phyloP scores from a whole-genome alignment of 2,888 invertebrate species.

The Chromoteleia sp. region DNA sequence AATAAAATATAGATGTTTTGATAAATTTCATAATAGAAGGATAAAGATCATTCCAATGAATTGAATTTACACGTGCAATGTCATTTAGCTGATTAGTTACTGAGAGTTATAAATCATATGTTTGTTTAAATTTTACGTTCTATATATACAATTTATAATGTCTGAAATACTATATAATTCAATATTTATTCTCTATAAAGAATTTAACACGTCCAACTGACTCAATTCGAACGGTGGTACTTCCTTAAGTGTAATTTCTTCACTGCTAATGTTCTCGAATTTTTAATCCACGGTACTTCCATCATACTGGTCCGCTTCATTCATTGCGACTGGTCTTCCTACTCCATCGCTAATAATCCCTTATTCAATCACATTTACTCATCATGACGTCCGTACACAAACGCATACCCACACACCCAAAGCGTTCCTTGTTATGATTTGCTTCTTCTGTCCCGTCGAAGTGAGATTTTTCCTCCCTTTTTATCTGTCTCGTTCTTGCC shows the following conservation, averaged over 20 bases:
- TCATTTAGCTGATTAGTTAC: too few relatives aligned
- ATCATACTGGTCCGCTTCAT: conserved; percentile 12
- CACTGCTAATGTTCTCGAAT: background rate
- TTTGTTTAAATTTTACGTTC: too few relatives aligned
- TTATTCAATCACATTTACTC: conserved; percentile 49
- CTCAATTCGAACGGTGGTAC: too few relatives aligned
- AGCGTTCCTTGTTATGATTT: conserved; percentile 46
- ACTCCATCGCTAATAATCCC: conserved; percentile 48
- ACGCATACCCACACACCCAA: background rate
- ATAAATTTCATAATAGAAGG: too few relatives aligned
- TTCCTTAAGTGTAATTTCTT: background rate
- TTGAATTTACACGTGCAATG: too few relatives aligned
- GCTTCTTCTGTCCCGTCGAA: conserved; percentile 35
- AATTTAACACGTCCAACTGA: too few relatives aligned
- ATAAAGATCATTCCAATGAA: too few relatives aligned
- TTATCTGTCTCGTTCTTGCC: conserved; percentile 48
- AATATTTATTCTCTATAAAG: too few relatives aligned
- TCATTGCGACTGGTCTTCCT: conserved; percentile 38
- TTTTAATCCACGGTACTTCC: conserved; percentile 9
- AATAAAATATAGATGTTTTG: too few relatives aligned
- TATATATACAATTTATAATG: too few relatives aligned
- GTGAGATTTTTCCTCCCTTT: conserved; percentile 52
- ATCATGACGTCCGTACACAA: conserved; percentile 36
- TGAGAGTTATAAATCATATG: too few relatives aligned
- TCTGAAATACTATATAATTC: too few relatives aligned